Percentiles rank a stretch among this genome's conserved stretches.
phyloP scores from a whole-genome alignment of 1,140 invertebrate species.

The Zophobas atratus region DNA sequence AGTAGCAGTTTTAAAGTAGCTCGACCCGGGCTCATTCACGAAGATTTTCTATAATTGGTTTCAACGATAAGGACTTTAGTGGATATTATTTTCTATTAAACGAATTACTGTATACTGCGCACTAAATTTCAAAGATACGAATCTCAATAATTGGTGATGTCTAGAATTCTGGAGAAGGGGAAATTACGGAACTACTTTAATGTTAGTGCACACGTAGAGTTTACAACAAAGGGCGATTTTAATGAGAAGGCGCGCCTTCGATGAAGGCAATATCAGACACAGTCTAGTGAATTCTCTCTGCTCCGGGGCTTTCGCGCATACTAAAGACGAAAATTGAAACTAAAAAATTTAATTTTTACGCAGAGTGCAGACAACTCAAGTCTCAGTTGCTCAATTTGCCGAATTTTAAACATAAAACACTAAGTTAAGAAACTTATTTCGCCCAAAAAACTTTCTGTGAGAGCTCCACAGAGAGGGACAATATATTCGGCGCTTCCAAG shows the following conservation, averaged over 20 bases:
- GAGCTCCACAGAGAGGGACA: constrained; percentile 2
- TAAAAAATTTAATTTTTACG: not conserved
- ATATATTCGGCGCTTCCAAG: constrained; percentile 1
- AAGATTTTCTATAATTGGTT: constrained; percentile 59
- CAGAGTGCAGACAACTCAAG: not conserved
- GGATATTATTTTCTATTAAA: constrained; percentile 27
- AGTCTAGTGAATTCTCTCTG: constrained; percentile 24
- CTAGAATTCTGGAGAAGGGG: not conserved
- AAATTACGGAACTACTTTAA: constrained; percentile 17
- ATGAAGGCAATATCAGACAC: constrained; percentile 37
- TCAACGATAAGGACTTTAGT: constrained; percentile 51
- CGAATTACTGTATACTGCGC: constrained; percentile 14
- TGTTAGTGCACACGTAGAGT: not conserved
- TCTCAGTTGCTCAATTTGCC: not conserved
- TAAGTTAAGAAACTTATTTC: not conserved
- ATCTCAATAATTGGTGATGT: constrained; percentile 29
- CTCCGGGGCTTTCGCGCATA: constrained; percentile 8
- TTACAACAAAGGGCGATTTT: constrained; percentile 31
- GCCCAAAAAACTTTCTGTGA: constrained; percentile 8
- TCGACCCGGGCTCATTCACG: constrained; percentile 33
- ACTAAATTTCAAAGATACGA: constrained; percentile 13
- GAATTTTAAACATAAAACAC: not conserved
- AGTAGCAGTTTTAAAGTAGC: constrained; percentile 55
- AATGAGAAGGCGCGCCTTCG: constrained; percentile 37
- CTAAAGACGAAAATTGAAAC: not conserved